A percentile compares a stretch with the other conserved stretches of the same genome.
Evolutionary conservation across 2,113 vertebrate species (phyloP).

Genomic region (Pseudonaja textilis): DNA sequence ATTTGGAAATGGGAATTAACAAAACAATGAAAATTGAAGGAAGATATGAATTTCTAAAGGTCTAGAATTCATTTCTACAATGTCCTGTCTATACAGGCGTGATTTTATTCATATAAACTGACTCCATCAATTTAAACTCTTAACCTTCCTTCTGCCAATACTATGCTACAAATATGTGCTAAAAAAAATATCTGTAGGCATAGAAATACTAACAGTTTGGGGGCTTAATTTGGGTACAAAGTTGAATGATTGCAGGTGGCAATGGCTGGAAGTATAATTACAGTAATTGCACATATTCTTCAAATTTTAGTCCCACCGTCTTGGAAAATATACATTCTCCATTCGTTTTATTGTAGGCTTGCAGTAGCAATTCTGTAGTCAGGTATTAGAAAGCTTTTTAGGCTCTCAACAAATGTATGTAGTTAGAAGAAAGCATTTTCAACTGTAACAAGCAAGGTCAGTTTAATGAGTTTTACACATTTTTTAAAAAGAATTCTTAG

Average conservation of each 20-base stretch:
- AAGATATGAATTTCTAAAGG: neutral
- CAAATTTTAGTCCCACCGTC: constrained; percentile 6
- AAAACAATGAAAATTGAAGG: neutral
- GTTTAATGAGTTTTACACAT: neutral
- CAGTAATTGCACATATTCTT: neutral
- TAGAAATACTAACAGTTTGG: constrained; percentile 5
- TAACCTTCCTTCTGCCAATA: neutral
- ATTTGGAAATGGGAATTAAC: neutral
- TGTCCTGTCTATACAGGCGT: neutral
- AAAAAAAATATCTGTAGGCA: constrained; percentile 8
- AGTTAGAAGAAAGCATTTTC: constrained; percentile 5
- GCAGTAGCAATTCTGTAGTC: neutral
- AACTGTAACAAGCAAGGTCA: constrained; percentile 3
- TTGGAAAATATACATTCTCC: constrained; percentile 5
- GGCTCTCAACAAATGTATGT: neutral
- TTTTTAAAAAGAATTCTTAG: neutral
- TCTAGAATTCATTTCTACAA: neutral
- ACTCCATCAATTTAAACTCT: neutral
- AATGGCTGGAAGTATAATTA: constrained; percentile 10
- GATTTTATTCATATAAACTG: neutral
- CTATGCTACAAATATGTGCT: constrained; percentile 2
- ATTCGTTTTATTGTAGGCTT: constrained; percentile 24
- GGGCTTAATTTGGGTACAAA: neutral
- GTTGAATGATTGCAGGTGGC: constrained; percentile 1
- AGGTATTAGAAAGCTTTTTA: constrained; percentile 25